Base-by-base conservation (phyloP, 2,113 vertebrate species). In the Upupa epops region DNA sequence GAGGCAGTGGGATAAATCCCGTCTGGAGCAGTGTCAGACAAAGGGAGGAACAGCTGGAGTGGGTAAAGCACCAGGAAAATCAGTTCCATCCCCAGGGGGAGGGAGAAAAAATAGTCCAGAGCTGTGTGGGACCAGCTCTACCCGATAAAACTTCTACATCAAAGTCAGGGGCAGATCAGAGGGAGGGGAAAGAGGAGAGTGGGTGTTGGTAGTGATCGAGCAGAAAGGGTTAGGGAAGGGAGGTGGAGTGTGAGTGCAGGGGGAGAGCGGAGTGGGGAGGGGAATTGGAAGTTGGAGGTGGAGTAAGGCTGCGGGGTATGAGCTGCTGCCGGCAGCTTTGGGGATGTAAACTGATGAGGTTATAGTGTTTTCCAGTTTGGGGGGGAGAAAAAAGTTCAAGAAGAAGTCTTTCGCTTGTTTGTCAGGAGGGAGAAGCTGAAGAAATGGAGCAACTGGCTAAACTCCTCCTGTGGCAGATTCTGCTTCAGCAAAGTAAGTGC, bases 401-500 rank as follows among this genome's bases (percentile, higher is more conserved):
- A 13, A 18, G 65, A 81, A 37, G 15, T 1, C 31, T 86, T 70
- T 36, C 34, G 15, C 34, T 96, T 96, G 91, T 90, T 95, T 95
- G 92, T 94, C n/a, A 6, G 92, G 92, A 60, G 81, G 58, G 96
- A 93, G 95, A 36, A 83, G 87, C 78, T 3, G 90, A 90, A 95
- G 95, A 76, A 78, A 98, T 98, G 97, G 92, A 96, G 93, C 94
- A 72, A 9, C 79, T 78, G 11, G 54, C 82, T 65, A 66, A 60
- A 24, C 86, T 97, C 81, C 88, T 97, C 26, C 88, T 98, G 86
- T 97, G 96, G 95, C 94, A 93, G 86, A 92, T 98, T 9, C 5
- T 96, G 89, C 95, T 98, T 51, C 92, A 98, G 81, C 96, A 97
- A 91, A 97, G 98, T 98, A 96, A 98, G 98, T 42, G 19, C 64